Conservation (phyloP, 1,140 invertebrate genomes). For the Aphelinus atriplicis region DNA sequence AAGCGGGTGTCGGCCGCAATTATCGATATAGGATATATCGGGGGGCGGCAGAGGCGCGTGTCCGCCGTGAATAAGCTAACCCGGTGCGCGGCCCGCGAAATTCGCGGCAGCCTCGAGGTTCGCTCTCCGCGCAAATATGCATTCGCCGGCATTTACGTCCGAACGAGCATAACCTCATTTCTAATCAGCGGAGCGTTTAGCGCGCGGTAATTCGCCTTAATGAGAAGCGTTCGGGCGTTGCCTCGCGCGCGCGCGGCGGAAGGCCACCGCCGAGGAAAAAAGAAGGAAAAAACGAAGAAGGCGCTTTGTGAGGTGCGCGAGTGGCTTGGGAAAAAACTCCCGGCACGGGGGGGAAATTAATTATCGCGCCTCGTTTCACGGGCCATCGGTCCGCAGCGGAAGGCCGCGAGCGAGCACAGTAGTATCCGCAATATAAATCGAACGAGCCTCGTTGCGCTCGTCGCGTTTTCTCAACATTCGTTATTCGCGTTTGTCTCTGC, state of each 20-base stretch:
- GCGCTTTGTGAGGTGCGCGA: no score
- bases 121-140: conserved; percentile 12
- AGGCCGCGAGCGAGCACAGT: not conserved
- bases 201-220: conserved; percentile 32
- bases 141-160: conserved; percentile 24
- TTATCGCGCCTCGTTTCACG: conserved; percentile 29
- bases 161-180: conserved; percentile 33
- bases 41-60: no score
- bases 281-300: not conserved
- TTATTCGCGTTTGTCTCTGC: not conserved
- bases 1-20: no score
- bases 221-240: conserved; percentile 5
- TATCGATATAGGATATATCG: no score
- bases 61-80: no score
- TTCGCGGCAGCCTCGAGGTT: not conserved
- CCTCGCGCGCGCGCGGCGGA: no score
- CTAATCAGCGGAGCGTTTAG: conserved; percentile 18
- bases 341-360: not conserved
- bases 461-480: conserved; percentile 22
- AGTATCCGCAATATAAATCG: conserved; percentile 10
- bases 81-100: no score
- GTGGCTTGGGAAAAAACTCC: conserved; percentile 12
- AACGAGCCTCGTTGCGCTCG: not conserved
- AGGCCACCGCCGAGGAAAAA: conserved; percentile 17
- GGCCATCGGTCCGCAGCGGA: conserved; percentile 15